A percentile compares a stretch with the other conserved stretches of the same genome.
phyloP scores from a whole-genome alignment of 2,888 invertebrate species.

The Drosophila vallismaia region DNA sequence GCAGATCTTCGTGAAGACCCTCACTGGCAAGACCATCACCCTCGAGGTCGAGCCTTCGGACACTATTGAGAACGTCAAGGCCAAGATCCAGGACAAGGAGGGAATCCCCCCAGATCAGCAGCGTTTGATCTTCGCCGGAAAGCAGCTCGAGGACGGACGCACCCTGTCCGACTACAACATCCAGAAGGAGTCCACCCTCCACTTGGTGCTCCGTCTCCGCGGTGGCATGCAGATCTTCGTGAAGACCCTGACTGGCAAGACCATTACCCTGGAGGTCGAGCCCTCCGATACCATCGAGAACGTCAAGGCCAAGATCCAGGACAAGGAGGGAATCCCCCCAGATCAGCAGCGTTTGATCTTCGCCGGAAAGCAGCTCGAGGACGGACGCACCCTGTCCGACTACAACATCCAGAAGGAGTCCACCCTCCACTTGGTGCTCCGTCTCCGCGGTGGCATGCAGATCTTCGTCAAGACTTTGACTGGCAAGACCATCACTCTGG shows the following conservation, averaged over 20 bases:
- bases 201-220: slow-evolving; percentile 32
- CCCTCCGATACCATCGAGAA: slow-evolving; percentile 34
- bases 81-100: slow-evolving; percentile 40
- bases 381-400: slow-evolving; percentile 27
- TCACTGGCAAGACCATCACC: slow-evolving; percentile 38
- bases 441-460: slow-evolving; percentile 43
- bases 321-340: slow-evolving; percentile 38
- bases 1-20: slow-evolving; percentile 36
- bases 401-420: slow-evolving; percentile 35
- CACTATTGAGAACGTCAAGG: slow-evolving; percentile 35
- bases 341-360: slow-evolving; percentile 40
- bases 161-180: slow-evolving; percentile 37
- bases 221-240: slow-evolving; percentile 39
- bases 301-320: slow-evolving; percentile 39
- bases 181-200: slow-evolving; percentile 30
- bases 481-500: slow-evolving; percentile 37
- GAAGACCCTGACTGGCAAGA: slow-evolving; percentile 33
- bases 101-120: slow-evolving; percentile 37
- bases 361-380: slow-evolving; percentile 37
- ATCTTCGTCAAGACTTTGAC: slow-evolving; percentile 36
- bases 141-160: slow-evolving; percentile 37
- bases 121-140: slow-evolving; percentile 37
- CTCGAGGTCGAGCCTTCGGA: slow-evolving; percentile 33
- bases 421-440: slow-evolving; percentile 12
- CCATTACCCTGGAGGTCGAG: slow-evolving; percentile 34